Evolutionary conservation across 1,140 invertebrate species (phyloP).

Genomic region (Philopotamus ludificatus): DNA sequence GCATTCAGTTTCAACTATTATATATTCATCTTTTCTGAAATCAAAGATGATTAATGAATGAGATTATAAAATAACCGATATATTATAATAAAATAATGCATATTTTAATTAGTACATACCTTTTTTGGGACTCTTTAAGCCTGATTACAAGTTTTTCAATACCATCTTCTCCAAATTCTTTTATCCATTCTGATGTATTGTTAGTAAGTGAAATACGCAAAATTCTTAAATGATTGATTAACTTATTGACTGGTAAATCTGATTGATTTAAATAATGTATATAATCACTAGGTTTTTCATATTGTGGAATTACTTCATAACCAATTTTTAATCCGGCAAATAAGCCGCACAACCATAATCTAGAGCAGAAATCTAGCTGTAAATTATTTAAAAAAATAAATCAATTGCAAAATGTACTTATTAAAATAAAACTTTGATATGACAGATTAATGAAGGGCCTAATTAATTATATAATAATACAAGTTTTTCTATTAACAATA

Average conservation of each 20-base stretch:
- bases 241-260: slow-evolving; percentile 81
- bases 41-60: slow-evolving; percentile 45
- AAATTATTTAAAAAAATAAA: too few species aligned
- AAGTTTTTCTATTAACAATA: too few species aligned
- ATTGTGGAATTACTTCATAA: too few species aligned
- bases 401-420: too few species aligned
- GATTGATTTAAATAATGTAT: slow-evolving; percentile 77
- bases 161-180: slow-evolving; percentile 87
- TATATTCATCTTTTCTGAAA: slow-evolving; percentile 67
- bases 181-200: slow-evolving; percentile 93
- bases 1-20: slow-evolving; percentile 86
- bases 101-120: slow-evolving; percentile 51
- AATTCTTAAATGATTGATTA: slow-evolving; percentile 82
- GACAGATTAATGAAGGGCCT: too few species aligned
- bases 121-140: slow-evolving; percentile 78
- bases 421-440: too few species aligned
- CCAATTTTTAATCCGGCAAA: too few species aligned
- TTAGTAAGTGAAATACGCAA: slow-evolving; percentile 90
- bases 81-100: background rate
- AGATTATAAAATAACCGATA: background rate
- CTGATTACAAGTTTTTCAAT: slow-evolving; percentile 66
- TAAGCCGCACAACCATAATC: too few species aligned
- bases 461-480: too few species aligned
- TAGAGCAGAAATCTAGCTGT: too few species aligned
- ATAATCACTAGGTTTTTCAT: slow-evolving; percentile 86